Conservation (phyloP, 2,888 invertebrate species). For the Lithophane socia region DNA sequence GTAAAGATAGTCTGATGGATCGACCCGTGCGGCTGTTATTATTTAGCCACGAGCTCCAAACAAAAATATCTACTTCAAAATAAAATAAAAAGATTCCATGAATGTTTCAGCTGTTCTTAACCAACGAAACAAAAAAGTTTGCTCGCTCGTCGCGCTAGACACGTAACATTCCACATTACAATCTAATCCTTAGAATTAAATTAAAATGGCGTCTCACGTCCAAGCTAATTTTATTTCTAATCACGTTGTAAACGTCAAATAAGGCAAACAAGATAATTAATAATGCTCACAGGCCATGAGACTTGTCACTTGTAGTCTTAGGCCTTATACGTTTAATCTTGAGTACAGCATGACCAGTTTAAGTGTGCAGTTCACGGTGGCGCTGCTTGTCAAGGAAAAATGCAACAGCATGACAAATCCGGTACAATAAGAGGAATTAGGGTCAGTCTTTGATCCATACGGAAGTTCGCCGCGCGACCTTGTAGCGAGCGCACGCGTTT, state of each 20-base stretch:
- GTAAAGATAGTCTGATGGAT: no score
- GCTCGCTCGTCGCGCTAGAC: not conserved
- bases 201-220: constrained; percentile 30
- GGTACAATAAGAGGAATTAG: no score
- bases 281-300: constrained; percentile 20
- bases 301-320: constrained; percentile 9
- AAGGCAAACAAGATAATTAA: constrained; percentile 53
- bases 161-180: constrained; percentile 10
- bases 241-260: constrained; percentile 43
- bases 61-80: no score
- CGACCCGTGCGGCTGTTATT: no score
- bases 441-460: no score
- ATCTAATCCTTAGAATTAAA: constrained; percentile 13
- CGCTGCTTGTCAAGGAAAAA: no score
- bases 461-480: no score
- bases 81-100: no score
- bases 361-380: no score
- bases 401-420: no score
- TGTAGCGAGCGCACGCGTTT: no score
- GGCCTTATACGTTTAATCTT: constrained; percentile 23
- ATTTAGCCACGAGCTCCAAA: no score
- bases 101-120: not conserved
- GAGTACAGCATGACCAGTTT: not conserved
- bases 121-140: not conserved
- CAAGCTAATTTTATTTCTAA: constrained; percentile 34